phyloP scores from a whole-genome alignment of 2,888 invertebrate genomes.

The Gisinianus flammeolus region DNA sequence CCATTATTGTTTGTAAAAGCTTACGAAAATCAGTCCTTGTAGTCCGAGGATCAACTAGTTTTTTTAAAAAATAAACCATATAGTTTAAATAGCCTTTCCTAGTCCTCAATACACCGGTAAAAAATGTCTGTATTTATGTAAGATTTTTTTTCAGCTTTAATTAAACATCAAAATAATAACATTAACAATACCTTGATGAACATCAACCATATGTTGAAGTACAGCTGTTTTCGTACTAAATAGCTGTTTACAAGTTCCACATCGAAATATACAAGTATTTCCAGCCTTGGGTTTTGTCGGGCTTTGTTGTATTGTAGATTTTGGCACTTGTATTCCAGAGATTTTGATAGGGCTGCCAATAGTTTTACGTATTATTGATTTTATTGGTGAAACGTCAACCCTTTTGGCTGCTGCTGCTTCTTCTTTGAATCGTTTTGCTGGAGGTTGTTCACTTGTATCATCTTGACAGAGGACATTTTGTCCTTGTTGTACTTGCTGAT shows the following conservation, averaged over 20 bases:
- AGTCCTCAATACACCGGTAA: too few species aligned
- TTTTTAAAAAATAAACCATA: too few species aligned
- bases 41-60: background rate
- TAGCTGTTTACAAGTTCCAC: slow-evolving; percentile 23
- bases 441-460: background rate
- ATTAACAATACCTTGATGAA: slow-evolving; percentile 22
- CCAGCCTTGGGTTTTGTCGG: slow-evolving; percentile 8
- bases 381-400: background rate
- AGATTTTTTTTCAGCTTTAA: too few species aligned
- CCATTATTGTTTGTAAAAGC: too few species aligned
- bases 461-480: background rate
- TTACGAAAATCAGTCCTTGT: background rate
- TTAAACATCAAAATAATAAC: too few species aligned
- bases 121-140: too few species aligned
- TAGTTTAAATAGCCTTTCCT: too few species aligned
- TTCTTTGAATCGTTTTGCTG: slow-evolving; percentile 14
- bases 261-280: slow-evolving; percentile 23
- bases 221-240: background rate
- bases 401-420: background rate
- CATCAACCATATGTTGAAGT: slow-evolving; percentile 22
- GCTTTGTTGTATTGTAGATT: too few species aligned
- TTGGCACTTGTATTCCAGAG: background rate
- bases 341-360: background rate
- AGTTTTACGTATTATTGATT: slow-evolving; percentile 1
- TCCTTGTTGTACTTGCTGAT: background rate